Base-by-base conservation (phyloP, 2,113 vertebrate species). In the Zosterops japonicus region DNA sequence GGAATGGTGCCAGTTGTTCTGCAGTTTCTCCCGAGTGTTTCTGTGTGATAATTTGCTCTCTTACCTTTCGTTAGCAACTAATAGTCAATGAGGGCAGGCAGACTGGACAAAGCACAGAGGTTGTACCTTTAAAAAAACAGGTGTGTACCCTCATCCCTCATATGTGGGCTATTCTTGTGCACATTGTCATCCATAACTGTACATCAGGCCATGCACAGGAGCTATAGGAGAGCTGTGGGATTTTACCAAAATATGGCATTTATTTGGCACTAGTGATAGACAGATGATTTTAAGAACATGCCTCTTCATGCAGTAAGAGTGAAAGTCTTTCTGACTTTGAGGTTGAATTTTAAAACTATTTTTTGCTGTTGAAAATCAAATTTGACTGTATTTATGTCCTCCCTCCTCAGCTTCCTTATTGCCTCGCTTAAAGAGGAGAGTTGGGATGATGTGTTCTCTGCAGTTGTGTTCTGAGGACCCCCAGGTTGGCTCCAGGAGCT, bases 161-260 rank as follows among this genome's bases (percentile, higher is more conserved):
- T 9, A 2, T 1, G 1, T 20, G 36, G 11, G 36, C 72, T 61
- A 0, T 52, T 68, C 52, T 35, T 76, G 35, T 72, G 41, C 33
- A 19, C 6, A 0, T 7, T 63, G 16, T 7, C n/a, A 3, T 41
- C 11, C 7, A 6, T 47, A 41, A 42, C 39, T 0, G 0, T 87
- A 27, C 49, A 14, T 63, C 53, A 55, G 39, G 35, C 79, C 14
- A 1, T 1, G 4, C 13, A 8, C 29, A 69, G 44, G 33, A 56
- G 52, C 39, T 82, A 52, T 23, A 57, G 55, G 53, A 64, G 35
- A 61, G 25, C 52, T 46, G 29, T 59, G 42, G 14, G 6, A 39
- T 79, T 64, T 60, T 81, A 42, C 29, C 55, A 21, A 65, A 18
- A 70, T 21, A 17, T 4, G 13, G 19, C 13, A 4, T 9, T 79